Evolutionary conservation across 2,113 vertebrate species (phyloP), one percentile per base, ranked within the genome.

Genomic region (Heterotilapia buettikoferi): DNA sequence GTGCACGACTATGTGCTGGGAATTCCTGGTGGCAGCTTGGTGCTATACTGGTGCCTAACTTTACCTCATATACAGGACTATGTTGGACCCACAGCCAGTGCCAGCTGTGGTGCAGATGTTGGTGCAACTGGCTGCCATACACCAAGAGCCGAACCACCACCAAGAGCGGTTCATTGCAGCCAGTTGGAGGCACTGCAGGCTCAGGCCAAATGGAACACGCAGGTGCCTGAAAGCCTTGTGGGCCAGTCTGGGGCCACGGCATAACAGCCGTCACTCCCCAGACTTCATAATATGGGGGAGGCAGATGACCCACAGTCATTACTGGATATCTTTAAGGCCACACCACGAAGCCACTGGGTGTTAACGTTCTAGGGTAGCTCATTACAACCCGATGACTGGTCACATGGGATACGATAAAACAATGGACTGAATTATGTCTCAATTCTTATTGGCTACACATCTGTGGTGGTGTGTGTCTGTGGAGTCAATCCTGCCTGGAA

Each of bases 151-250:
- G 5, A 54, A 54, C n/a, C 53, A 54, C n/a, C 53, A 54, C n/a
- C 53, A 24, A 16, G 12, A 31, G 57, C 3, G 2, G 26, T 16
- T 6, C 3, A 2, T 5, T 18, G 57, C 5, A 29, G 26, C 7
- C 57, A 59, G 26, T 3, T 59, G 26, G 14, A 59, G 57, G 26
- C 26, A 59, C 56, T 0, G 14, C 56, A 18, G 56, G 4, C 13
- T 14, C 24, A 9, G 7, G 56, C 26, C 13, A 5, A 29, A 16
- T 5, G 12, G 26, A 4, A 16, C 13, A 1, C 13, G 14, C 16
- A 16, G 26, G 3, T 0, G 8, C 7, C 5, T 9, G 57, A 61
- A 26, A 33, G 14, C 16, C 29, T 59, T 0, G 29, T 33, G 24
- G 16, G 16, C 29, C 5, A 6, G 9, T 33, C 5, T 18, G 57